Percentiles rank a stretch among this genome's conserved stretches.
These are phyloP conservation scores for Eucidaris tribuloides DNA, from an alignment of 35 echinoderm and acorn worm genomes.

Conservation along the genomic window DNA sequence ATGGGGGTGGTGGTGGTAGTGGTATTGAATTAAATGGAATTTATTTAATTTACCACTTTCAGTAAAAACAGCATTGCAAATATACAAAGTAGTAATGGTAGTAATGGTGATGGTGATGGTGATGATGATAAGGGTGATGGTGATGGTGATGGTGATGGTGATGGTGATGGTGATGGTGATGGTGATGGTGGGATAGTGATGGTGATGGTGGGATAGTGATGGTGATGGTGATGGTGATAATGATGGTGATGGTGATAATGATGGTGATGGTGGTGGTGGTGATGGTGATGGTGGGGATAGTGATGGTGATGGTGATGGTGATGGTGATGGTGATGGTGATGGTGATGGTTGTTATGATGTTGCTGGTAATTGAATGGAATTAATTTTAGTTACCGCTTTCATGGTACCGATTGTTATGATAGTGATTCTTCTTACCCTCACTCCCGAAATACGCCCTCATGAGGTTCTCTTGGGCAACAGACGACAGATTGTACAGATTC, in stretches of 20 bases:
- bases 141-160: neutral
- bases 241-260: neutral
- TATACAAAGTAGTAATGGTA: neutral
- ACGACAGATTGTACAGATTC: constrained; percentile 82
- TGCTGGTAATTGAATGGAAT: neutral
- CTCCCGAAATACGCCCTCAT: constrained; percentile 74
- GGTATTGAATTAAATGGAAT: too few species aligned
- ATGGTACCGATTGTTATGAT: neutral
- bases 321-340: neutral
- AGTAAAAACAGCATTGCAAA: neutral
- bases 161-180: neutral
- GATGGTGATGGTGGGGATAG: neutral
- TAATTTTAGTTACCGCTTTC: neutral
- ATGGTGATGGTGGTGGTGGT: neutral
- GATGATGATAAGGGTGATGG: neutral
- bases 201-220: neutral
- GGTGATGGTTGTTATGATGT: neutral
- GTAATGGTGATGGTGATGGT: neutral
- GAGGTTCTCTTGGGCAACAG: constrained; percentile 63
- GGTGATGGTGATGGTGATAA: neutral
- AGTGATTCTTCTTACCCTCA: constrained; percentile 2
- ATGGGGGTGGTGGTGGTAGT: too few species aligned
- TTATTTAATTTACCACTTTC: too few species aligned
- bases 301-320: neutral
- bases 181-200: neutral